Base-by-base conservation (phyloP, 2,113 vertebrate species). In the Macrotis lagotis region DNA sequence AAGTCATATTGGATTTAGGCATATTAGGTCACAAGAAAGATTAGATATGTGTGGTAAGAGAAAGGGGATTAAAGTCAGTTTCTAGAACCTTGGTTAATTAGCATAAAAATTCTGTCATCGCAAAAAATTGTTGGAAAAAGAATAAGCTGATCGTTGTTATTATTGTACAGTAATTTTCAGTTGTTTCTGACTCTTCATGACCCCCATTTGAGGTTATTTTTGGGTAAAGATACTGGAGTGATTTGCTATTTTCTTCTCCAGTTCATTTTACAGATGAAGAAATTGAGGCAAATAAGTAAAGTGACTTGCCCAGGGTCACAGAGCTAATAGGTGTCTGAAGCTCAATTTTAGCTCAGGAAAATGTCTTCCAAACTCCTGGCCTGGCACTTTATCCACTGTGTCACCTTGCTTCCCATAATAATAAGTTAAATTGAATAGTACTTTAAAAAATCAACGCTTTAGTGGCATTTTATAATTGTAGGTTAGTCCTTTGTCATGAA, bases 311-410 rank as follows among this genome's bases (percentile, higher is more conserved):
- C 9, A 48, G 4, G 50, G n/a, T 93, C 48, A 66, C 11, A 48
- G 2, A 49, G 59, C 50, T 25, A 25, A 9, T 37, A 52, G 50
- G 47, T 44, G 37, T 2, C 2, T 48, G 93, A 93, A 37, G 2
- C 2, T 25, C 31, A 14, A 49, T 5, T 51, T 12, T 0, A 44
- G 0, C 22, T 48, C 6, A 14, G 24, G 31, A 14, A 66, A 4
- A 37, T 37, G 47, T 19, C 6, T 26, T 0, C 0, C 7, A 3
- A 31, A 26, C 22, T 2, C 47, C 12, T 1, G 0, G 7, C 9
- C 6, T n/a, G 25, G 28, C 50, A 28, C 2, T 11, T 37, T 1
- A 66, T 12, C 59, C 48, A 24, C 37, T 31, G 2, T 12, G 48
- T 66, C 59, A 66, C 47, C 47, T 74, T 31, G 3, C 22, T 50